Evolutionary conservation across 2,113 vertebrate genomes (phyloP), one percentile per base, ranked within the genome.

Genomic region (Cervus canadensis): DNA sequence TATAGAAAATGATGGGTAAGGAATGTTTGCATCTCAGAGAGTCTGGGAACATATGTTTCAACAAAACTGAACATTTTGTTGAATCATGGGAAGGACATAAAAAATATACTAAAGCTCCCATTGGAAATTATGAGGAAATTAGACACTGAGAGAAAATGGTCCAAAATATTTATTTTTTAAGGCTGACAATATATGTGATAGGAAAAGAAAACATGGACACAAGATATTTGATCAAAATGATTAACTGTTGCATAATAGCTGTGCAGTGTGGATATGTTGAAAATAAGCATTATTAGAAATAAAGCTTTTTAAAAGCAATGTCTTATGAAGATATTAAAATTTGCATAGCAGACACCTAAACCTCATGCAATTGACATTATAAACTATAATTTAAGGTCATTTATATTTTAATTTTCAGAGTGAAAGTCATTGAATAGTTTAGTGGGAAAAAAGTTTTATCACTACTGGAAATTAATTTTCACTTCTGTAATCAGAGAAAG

Each of bases 401-500:
- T 1, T 0, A 0, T 43, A 7, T 97, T 96, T 97, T 89, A 62
- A 81, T 64, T 59, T 93, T 86, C 28, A 81, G 21, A 52, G 45
- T 76, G 15, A 62, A 89, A 96, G 5, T 43, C 98, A 33, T 25
- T 96, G 40, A 94, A 71, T 48, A 95, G 60, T 94, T 83, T 74
- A 86, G 50, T 95, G 74, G 76, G 40, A 57, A 87, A 87, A 97
- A 91, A 54, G 48, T 97, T 97, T 95, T 2, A 84, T 62, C 74
- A 89, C 36, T 95, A 62, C 36, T 96, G 26, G 40, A 91, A 45
- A 97, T 93, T 90, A 90, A 94, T 89, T 79, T 92, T 94, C 91
- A 43, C 33, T 97, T 95, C 82, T 74, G 17, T 82, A 87, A 96
- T 98, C 76, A 96, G 50, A 56, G 92, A 91, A 89, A 88, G 26